Base-by-base conservation (phyloP, 2,888 invertebrate genomes). In the Coelinius sp. region DNA sequence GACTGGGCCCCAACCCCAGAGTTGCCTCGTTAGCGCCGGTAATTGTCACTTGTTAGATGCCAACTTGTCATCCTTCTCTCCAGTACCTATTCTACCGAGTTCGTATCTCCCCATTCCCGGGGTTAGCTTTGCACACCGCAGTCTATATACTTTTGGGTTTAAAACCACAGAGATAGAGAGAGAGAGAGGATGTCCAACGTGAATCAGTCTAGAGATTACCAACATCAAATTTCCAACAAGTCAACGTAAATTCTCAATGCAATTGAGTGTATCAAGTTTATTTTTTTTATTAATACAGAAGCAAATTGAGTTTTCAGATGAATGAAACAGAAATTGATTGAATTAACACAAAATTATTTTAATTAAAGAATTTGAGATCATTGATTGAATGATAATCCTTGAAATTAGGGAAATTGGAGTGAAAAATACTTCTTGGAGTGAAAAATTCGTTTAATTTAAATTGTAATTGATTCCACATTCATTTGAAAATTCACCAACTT, bases 41-140 rank as follows among this genome's bases (percentile, higher is more conserved):
- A 82, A 82, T 82, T 82, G 82, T 82, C 82, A 81, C 82, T 82
- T 82, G 82, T 82, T 80, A 80, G 78, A 75, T 81, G 77, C 79
- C 78, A 80, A 75, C 71, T 75, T 75, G 74, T 73, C 72, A 75
- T 68, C 71, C 66, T 63, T 52, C 73, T 64, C n/a, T n/a, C n/a
- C 70, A 20, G 35, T 49, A 59, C 59, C 59, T 59, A 59, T 63
- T 41, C 52, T 38, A 63, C 44, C 64, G n/a, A 12, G 69, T 70
- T 14, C 70, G 66, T 73, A 10, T 35, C 44, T 68, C 62, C 31
- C 56, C 56, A 52, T 27, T 24, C 27, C 27, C 24, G n/a, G 20
- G 46, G 52, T 64, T 41, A 4, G 27, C 44, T 70, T 24, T 66
- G 46, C 46, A 38, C 53, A 41, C 31, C 38, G 24, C 63, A 38